These are phyloP conservation scores for Pterois miles DNA, from an alignment of 2,797 vertebrate genomes.

Conservation along the genomic window DNA sequence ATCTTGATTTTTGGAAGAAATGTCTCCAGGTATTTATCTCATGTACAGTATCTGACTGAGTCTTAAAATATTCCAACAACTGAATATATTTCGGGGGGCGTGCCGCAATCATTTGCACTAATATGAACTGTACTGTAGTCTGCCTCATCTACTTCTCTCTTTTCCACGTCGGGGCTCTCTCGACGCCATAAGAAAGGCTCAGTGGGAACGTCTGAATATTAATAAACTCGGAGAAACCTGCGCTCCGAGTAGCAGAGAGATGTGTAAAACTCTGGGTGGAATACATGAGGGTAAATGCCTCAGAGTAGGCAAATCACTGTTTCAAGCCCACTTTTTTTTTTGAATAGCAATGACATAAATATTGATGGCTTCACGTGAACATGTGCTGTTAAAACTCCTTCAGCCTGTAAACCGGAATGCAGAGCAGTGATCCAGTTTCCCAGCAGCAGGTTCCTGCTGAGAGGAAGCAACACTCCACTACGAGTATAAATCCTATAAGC, in stretches of 20 bases:
- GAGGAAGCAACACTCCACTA: not conserved
- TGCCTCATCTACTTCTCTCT: not conserved
- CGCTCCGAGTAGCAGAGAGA: not conserved
- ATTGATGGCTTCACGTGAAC: not conserved
- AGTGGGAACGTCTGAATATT: not conserved
- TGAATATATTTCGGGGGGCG: slow-evolving; percentile 4
- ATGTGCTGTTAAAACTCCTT: not conserved
- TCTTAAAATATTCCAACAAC: not conserved
- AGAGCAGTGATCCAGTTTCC: not conserved
- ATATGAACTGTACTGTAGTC: not conserved
- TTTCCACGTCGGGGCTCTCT: not conserved
- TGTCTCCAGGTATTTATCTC: not conserved
- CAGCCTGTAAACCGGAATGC: not conserved
- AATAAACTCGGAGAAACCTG: not conserved
- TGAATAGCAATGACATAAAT: not conserved
- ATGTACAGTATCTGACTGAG: not conserved
- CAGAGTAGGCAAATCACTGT: not conserved
- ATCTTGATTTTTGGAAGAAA: not conserved
- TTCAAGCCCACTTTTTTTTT: not conserved
- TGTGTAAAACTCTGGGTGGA: not conserved
- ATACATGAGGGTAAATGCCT: not conserved
- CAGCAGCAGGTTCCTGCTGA: not conserved
- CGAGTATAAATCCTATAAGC: not conserved
- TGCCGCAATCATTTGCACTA: not conserved
- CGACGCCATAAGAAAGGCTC: not conserved